A percentile compares a stretch with the other conserved stretches of the same genome.
Evolutionary conservation across 2,113 vertebrate genomes (phyloP).

Genomic region (Cebus imitator): DNA sequence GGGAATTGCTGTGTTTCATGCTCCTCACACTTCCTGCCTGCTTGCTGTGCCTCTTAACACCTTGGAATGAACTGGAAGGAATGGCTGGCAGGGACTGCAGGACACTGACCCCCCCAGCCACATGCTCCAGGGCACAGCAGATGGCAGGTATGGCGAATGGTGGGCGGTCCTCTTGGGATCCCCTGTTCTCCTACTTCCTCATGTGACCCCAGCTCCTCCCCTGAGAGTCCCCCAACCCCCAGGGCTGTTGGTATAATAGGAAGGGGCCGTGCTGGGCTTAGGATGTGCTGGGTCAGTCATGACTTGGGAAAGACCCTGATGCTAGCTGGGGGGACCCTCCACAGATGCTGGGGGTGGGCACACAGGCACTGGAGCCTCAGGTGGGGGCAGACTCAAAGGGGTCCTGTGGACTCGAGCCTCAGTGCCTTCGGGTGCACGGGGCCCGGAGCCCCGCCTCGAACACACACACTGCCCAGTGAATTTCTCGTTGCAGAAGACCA

Average conservation of each 20-base stretch:
- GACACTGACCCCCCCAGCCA: neutral
- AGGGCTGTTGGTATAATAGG: neutral
- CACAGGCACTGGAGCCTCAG: neutral
- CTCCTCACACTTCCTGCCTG: neutral
- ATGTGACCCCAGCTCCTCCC: neutral
- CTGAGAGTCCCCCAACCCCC: accelerated
- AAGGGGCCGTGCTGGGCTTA: neutral
- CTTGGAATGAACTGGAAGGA: neutral
- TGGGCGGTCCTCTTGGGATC: neutral
- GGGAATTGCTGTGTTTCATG: neutral
- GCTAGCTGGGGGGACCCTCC: neutral
- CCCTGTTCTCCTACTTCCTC: neutral
- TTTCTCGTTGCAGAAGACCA: neutral
- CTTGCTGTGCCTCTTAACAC: neutral
- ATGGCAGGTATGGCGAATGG: no score
- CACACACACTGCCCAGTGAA: neutral
- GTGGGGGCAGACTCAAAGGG: accelerated
- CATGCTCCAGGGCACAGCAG: neutral
- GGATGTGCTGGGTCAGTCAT: neutral
- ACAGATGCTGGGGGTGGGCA: neutral
- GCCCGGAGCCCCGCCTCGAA: accelerated
- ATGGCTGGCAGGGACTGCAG: neutral
- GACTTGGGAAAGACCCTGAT: neutral
- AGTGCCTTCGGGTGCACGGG: accelerated
- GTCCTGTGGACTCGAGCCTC: neutral